Conservation (phyloP, 2,888 invertebrate species). For the Syrista parreyssii region DNA sequence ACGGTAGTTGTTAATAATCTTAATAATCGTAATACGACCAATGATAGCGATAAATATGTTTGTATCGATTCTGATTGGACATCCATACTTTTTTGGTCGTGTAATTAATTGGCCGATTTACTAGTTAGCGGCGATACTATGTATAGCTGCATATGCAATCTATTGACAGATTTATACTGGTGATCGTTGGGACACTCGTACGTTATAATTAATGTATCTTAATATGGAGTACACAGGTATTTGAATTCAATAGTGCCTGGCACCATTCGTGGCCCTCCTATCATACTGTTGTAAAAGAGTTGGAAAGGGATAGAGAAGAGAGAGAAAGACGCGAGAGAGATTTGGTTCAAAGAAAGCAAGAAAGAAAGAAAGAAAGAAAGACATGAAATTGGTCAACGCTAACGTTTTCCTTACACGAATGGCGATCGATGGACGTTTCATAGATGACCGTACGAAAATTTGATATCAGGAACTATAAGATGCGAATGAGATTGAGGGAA, state of each 20-base stretch:
- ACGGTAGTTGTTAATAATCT: no score
- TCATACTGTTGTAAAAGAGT: constrained; percentile 44
- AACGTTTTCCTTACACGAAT: neutral
- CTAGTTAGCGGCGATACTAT: no score
- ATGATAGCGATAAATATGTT: no score
- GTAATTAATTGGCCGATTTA: no score
- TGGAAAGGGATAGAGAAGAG: neutral
- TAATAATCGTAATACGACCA: no score
- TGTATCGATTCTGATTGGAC: no score
- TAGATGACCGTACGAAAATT: constrained; percentile 43
- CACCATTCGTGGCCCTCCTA: constrained; percentile 65
- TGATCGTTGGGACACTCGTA: constrained; percentile 46
- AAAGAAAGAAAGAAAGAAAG: constrained; percentile 19
- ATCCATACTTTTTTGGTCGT: no score
- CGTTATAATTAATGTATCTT: constrained; percentile 48
- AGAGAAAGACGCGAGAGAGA: constrained; percentile 21
- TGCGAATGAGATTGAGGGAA: neutral
- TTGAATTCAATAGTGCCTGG: constrained; percentile 65
- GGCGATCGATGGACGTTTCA: constrained; percentile 37
- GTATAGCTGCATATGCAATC: neutral
- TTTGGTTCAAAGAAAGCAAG: no score
- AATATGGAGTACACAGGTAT: constrained; percentile 61
- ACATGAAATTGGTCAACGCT: constrained; percentile 10
- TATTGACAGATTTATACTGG: constrained; percentile 43
- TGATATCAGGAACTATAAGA: constrained; percentile 18